phyloP scores from a whole-genome alignment of 2,888 invertebrate genomes.

The Drosophila mayaguana region DNA sequence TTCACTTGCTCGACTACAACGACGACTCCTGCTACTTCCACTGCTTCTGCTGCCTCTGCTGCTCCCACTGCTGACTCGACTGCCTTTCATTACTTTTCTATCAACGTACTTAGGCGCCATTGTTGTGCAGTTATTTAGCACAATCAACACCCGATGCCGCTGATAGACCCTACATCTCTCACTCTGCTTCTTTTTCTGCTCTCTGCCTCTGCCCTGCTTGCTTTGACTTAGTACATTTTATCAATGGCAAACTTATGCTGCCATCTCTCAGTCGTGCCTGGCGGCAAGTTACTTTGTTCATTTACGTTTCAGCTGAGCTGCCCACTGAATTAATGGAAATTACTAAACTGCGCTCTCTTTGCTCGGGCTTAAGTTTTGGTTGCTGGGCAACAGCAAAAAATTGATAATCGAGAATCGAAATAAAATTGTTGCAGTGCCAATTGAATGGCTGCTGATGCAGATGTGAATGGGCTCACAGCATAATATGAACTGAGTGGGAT shows the following conservation, averaged over 20 bases:
- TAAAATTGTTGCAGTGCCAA: neutral
- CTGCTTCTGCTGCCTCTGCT: neutral
- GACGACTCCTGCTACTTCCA: neutral
- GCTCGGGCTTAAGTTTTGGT: constrained; percentile 8
- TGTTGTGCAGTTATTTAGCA: constrained; percentile 79
- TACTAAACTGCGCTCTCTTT: constrained; percentile 24
- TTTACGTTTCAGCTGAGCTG: constrained; percentile 67
- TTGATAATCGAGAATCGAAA: neutral
- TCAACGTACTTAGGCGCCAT: constrained; percentile 79
- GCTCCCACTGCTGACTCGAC: constrained; percentile 18
- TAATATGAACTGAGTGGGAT: neutral
- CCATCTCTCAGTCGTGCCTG: constrained; percentile 50
- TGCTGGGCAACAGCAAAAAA: constrained; percentile 20
- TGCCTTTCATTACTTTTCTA: constrained; percentile 77
- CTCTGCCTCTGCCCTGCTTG: neutral
- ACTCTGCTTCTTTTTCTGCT: neutral
- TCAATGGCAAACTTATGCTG: constrained; percentile 62
- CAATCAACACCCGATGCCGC: constrained; percentile 76
- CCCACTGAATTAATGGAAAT: constrained; percentile 74
- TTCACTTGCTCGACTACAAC: neutral
- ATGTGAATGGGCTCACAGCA: neutral
- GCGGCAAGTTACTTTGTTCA: constrained; percentile 63
- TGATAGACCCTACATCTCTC: constrained; percentile 44
- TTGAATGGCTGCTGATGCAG: neutral
- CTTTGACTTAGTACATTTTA: constrained; percentile 61